Evolutionary conservation across 2,797 vertebrate species (phyloP).

Genomic region (Syndactyla subalaris): DNA sequence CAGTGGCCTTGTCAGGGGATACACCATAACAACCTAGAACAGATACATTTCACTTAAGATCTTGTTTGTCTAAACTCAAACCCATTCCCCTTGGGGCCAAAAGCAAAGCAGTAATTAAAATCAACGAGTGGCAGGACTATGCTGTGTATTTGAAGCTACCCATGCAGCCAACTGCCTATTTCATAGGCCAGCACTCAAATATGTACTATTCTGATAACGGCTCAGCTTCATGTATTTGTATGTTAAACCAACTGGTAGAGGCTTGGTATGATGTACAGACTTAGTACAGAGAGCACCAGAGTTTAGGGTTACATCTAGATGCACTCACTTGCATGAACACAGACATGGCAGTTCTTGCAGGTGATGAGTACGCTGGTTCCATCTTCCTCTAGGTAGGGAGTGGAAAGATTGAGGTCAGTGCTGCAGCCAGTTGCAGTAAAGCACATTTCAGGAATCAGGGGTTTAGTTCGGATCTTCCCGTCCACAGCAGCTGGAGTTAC

Average conservation of each 20-base stretch:
- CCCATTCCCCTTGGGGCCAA: not conserved
- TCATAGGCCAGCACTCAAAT: not conserved
- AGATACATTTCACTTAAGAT: not conserved
- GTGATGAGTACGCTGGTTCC: slow-evolving; percentile 91
- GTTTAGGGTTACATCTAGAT: not conserved
- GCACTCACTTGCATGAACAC: slow-evolving; percentile 93
- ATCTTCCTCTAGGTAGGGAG: slow-evolving; percentile 88
- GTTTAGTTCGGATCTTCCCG: slow-evolving; percentile 86
- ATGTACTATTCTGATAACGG: not conserved
- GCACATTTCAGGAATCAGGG: slow-evolving; percentile 97
- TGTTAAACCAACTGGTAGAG: not conserved
- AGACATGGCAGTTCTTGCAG: slow-evolving; percentile 90
- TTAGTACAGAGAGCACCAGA: not conserved
- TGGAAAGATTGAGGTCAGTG: slow-evolving; percentile 88
- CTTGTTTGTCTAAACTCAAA: not conserved
- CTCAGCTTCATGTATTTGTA: not conserved
- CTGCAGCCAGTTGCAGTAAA: slow-evolving; percentile 89
- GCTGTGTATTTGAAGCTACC: not conserved
- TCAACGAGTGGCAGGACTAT: accelerated
- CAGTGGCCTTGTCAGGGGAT: slow-evolving; percentile 82
- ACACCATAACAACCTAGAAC: slow-evolving; percentile 92
- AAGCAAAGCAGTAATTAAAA: not conserved
- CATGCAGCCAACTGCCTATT: not conserved
- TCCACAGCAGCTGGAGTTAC: slow-evolving; percentile 29
- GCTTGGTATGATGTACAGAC: not conserved